These are phyloP conservation scores for Cercopithecus mona DNA, from an alignment of 2,113 vertebrate species.

Conservation along the genomic window DNA sequence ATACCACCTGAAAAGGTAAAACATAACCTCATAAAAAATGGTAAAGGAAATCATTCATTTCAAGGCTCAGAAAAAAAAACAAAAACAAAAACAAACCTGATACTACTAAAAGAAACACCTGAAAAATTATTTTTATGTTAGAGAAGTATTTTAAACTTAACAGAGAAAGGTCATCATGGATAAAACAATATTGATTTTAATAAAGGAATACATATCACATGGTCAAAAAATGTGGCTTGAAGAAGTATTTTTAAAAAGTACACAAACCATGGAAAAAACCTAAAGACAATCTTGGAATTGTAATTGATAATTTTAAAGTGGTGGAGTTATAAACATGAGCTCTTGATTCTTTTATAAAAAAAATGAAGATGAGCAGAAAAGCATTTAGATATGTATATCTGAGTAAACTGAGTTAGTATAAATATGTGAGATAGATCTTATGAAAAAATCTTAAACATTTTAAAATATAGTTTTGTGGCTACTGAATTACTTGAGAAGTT, in stretches of 20 bases:
- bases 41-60: neutral
- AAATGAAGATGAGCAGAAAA: neutral
- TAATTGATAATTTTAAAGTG: neutral
- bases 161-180: neutral
- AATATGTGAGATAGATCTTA: neutral
- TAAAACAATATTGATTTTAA: neutral
- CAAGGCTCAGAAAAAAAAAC: neutral
- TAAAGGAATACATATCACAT: neutral
- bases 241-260: neutral
- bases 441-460: neutral
- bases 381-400: neutral
- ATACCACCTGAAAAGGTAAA: neutral
- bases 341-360: neutral
- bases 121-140: constrained; percentile 1
- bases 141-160: neutral
- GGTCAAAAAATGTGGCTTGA: neutral
- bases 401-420: neutral
- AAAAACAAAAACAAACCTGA: neutral
- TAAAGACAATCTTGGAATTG: neutral
- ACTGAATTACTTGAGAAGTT: neutral
- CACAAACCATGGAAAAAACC: neutral
- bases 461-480: neutral
- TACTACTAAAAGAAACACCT: neutral
- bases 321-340: neutral
- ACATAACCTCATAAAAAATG: neutral